Conservation (phyloP, 2,888 invertebrate species). For the Cartodere bifasciata region DNA sequence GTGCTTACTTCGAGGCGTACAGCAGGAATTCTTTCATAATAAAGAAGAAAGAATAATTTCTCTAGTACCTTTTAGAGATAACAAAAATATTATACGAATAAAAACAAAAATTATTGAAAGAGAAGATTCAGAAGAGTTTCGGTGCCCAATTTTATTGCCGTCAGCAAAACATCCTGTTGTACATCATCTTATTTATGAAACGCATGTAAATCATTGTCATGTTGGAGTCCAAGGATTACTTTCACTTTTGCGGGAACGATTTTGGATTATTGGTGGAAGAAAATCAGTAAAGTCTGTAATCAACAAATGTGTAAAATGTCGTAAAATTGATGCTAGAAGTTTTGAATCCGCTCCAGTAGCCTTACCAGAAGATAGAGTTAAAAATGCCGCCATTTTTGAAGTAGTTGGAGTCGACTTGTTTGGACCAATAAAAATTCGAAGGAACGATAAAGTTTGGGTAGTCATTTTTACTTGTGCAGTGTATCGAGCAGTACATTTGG, state of each 20-base stretch:
- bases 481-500: constrained; percentile 26
- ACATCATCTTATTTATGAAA: constrained; percentile 11
- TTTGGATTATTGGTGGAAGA: constrained; percentile 12
- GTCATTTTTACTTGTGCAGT: constrained; percentile 27
- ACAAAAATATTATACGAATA: constrained; percentile 14
- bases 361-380: constrained; percentile 14
- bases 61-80: constrained; percentile 12
- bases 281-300: constrained; percentile 8
- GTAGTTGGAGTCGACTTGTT: constrained; percentile 23
- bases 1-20: neutral
- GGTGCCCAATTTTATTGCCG: too few species aligned
- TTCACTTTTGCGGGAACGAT: constrained; percentile 11
- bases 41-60: constrained; percentile 5
- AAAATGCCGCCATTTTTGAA: too few species aligned
- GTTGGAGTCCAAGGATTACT: constrained; percentile 8
- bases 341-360: constrained; percentile 14
- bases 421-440: constrained; percentile 24
- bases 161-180: constrained; percentile 18
- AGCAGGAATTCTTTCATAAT: neutral
- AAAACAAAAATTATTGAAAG: constrained; percentile 14
- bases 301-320: constrained; percentile 10
- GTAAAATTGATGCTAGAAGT: constrained; percentile 7
- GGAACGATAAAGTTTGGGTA: constrained; percentile 20
- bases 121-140: too few species aligned
- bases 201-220: constrained; percentile 9